Evolutionary conservation across 2,797 vertebrate genomes (phyloP), one percentile per base, ranked within the genome.

Genomic region (Sebastes oblongus): DNA sequence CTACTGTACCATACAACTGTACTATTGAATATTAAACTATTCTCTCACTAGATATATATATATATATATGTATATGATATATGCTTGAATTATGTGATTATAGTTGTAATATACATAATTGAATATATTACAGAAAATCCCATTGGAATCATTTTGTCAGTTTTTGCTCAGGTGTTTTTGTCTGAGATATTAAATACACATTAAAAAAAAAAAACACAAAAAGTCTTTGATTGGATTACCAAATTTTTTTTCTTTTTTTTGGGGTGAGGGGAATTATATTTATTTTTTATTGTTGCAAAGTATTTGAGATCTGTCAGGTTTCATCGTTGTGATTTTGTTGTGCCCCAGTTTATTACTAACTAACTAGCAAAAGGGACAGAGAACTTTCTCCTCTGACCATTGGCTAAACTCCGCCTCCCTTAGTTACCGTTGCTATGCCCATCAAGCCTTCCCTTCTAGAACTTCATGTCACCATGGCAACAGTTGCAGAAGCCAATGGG

Each of bases 31-130:
- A 94, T 93, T 83, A 87, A 94, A 91, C 86, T 92, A 92, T 94
- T 93, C 91, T 95, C 87, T 94, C 91, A 95, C 94, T 95, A 95
- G 90, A 93, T 95, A 92, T 92, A 93, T 92, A 88, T 89, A 88
- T 89, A 84, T 91, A 87, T 91, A 89, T 93, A 88, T 95, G 94
- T 95, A 94, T 92, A 95, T 93, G 81, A 94, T 94, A 94, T 95
- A 94, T 95, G 94, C 94, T 94, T 94, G 94, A 95, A 94, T 77
- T 90, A 95, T 94, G 94, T 96, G 95, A 95, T 89, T 93, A 91
- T 95, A 93, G 92, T 91, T 95, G 94, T 96, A 93, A 93, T 93
- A 94, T 95, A 93, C 93, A 95, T 95, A 92, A 93, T 90, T 94
- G 89, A 95, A 93, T 94, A 94, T 94, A 91, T 94, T 92, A 86